These are phyloP conservation scores for Melanotaenia nigrans DNA, from an alignment of 2,797 vertebrate genomes.

Conservation along the genomic window DNA sequence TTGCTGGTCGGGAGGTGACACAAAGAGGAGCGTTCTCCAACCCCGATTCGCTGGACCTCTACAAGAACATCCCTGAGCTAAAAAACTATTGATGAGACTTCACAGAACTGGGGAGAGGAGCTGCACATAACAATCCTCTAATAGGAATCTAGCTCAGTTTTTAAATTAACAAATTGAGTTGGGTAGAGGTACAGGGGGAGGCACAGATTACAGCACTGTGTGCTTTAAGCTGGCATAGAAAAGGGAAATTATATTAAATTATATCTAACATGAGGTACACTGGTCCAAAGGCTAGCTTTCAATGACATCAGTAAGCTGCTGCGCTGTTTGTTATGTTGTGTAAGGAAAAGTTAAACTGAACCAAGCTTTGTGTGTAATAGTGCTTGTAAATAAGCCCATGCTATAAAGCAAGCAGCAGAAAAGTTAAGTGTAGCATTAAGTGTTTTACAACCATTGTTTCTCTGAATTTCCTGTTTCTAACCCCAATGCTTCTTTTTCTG, in stretches of 20 bases:
- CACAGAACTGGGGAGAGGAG: constrained; percentile 6
- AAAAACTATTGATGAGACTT: constrained; percentile 84
- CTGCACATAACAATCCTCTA: background rate
- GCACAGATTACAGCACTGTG: constrained; percentile 4
- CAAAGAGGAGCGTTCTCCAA: constrained; percentile 94
- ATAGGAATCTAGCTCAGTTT: constrained; percentile 21
- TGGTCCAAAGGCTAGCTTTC: constrained; percentile 17
- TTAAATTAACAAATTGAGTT: constrained; percentile 32
- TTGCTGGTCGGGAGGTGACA: constrained; percentile 89
- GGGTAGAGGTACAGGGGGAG: constrained; percentile 15
- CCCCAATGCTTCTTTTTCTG: constrained; percentile 11
- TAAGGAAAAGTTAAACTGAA: constrained; percentile 28
- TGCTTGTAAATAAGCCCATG: constrained; percentile 23
- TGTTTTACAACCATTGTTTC: constrained; percentile 16
- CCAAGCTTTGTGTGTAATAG: constrained; percentile 32
- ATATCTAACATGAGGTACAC: background rate
- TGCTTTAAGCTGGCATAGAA: constrained; percentile 10
- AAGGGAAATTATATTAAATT: constrained; percentile 8
- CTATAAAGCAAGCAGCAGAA: constrained; percentile 30
- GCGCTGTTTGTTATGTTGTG: constrained; percentile 9
- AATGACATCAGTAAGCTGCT: constrained; percentile 19
- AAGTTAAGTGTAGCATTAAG: background rate
- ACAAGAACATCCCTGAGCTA: constrained; percentile 92
- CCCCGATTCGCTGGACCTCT: constrained; percentile 92
- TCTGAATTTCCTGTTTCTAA: constrained; percentile 30